A percentile compares a stretch with the other conserved stretches of the same genome.
Conservation (phyloP, 2,113 vertebrate genomes). For the Merops nubicus region DNA sequence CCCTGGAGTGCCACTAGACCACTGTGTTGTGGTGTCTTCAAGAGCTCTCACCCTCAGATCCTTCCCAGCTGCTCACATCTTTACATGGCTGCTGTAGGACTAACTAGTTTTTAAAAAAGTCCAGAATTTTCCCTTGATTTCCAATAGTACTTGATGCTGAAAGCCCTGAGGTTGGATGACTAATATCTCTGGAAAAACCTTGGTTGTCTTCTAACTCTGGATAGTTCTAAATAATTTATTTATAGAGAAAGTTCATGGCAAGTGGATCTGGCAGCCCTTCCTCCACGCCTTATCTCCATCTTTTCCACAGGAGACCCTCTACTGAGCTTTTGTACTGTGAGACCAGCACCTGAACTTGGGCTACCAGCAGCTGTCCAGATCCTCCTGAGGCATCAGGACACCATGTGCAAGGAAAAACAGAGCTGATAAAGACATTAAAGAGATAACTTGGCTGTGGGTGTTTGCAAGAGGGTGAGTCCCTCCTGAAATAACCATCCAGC, state of each 20-base stretch:
- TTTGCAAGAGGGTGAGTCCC: background rate
- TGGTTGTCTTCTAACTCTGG: background rate
- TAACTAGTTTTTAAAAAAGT: background rate
- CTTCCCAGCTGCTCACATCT: background rate
- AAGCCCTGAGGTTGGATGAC: background rate
- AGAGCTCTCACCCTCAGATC: background rate
- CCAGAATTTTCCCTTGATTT: background rate
- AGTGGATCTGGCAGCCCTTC: background rate
- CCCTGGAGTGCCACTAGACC: rapidly evolving
- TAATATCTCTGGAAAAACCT: background rate
- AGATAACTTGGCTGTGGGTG: background rate
- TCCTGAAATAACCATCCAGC: background rate
- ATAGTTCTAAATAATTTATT: background rate
- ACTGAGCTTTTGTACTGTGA: rapidly evolving
- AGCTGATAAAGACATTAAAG: background rate
- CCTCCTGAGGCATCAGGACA: background rate
- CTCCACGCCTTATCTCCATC: background rate
- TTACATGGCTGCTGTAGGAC: background rate
- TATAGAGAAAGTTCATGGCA: background rate
- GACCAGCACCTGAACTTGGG: too few relatives aligned
- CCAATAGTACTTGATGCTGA: background rate
- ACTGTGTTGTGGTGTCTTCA: background rate
- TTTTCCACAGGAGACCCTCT: background rate
- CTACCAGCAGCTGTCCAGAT: background rate
- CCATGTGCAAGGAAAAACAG: background rate